A percentile compares a stretch with the other conserved stretches of the same genome.
Evolutionary conservation across 2,113 vertebrate genomes (phyloP).

Genomic region (Artemisiospiza belli): DNA sequence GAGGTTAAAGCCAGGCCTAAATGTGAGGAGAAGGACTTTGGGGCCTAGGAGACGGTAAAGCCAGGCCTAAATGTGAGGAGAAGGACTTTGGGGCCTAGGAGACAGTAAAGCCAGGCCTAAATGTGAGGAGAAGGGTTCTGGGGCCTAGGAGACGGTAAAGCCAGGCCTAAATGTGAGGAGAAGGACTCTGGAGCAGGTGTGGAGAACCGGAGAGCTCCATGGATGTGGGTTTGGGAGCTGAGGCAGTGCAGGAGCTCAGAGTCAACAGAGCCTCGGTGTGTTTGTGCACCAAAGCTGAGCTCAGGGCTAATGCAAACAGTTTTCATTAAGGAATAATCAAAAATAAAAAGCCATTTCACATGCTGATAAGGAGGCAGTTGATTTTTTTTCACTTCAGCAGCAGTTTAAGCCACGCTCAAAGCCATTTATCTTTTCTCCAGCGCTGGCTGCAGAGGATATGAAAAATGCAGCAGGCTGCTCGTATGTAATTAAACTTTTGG

Average conservation of each 20-base stretch:
- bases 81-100: too few species aligned
- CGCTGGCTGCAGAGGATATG: conserved; percentile 24
- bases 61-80: too few species aligned
- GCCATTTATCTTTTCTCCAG: conserved; percentile 27
- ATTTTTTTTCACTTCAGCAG: not conserved
- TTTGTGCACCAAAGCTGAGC: not conserved
- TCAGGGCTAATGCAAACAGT: conserved; percentile 18
- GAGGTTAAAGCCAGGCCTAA: not conserved
- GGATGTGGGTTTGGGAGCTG: not conserved
- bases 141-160: not conserved
- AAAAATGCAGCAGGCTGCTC: conserved; percentile 43
- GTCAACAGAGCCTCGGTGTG: not conserved
- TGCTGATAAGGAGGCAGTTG: not conserved
- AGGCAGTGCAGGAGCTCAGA: not conserved
- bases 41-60: too few species aligned
- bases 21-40: not conserved
- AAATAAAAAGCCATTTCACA: conserved; percentile 54
- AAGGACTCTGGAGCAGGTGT: not conserved
- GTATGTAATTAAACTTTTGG: conserved; percentile 65
- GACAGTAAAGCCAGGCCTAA: too few species aligned
- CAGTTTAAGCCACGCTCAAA: not conserved
- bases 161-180: not conserved
- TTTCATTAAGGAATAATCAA: conserved; percentile 62
- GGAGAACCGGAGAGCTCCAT: accelerated
- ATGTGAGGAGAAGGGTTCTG: too few species aligned